These are phyloP conservation scores for Apis laboriosa DNA, from an alignment of 1,140 invertebrate species.

Conservation along the genomic window DNA sequence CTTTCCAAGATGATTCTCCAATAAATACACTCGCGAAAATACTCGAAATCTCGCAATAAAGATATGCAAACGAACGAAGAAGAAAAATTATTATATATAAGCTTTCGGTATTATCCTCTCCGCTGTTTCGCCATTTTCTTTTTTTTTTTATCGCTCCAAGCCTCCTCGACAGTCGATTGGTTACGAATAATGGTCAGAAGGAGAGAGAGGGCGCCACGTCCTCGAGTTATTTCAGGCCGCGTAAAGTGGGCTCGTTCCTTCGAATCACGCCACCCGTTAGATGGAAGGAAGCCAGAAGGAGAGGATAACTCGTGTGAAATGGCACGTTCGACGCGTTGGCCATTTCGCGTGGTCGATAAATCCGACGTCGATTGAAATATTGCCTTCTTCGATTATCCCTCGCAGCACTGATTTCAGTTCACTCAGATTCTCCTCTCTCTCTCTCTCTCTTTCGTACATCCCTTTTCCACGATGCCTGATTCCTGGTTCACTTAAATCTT, in stretches of 20 bases:
- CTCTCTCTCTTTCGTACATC: too few species aligned
- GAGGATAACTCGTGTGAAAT: slow-evolving; percentile 55
- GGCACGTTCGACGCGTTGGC: slow-evolving; percentile 55
- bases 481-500: background rate
- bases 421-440: slow-evolving; percentile 15
- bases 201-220: background rate
- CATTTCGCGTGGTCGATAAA: slow-evolving; percentile 66
- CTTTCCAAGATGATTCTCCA: too few species aligned
- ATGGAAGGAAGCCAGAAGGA: slow-evolving; percentile 9
- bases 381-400: slow-evolving; percentile 65
- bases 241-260: background rate
- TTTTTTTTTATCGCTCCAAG: background rate
- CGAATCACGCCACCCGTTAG: background rate
- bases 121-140: background rate
- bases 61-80: too few species aligned
- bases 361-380: slow-evolving; percentile 68
- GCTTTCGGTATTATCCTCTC: background rate
- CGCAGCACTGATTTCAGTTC: slow-evolving; percentile 57
- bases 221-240: background rate
- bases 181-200: slow-evolving; percentile 4
- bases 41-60: background rate
- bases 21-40: background rate
- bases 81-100: too few species aligned
- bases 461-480: background rate
- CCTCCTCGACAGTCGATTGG: background rate